phyloP scores from a whole-genome alignment of 2,888 invertebrate species.

The Syritta pipiens region DNA sequence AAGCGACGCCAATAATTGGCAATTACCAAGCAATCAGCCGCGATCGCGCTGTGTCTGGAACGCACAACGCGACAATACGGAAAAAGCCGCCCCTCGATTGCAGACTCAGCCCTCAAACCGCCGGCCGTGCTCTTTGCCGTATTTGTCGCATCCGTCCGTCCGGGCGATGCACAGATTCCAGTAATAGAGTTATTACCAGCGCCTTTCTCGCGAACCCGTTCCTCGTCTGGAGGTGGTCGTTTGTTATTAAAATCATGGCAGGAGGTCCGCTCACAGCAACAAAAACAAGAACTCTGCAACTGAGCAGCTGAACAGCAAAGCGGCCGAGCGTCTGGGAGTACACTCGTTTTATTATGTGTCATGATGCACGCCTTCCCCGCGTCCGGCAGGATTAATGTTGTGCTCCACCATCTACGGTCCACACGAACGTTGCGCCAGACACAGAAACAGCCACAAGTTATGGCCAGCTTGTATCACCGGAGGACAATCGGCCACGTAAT shows the following conservation, averaged over 20 bases:
- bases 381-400: conserved; percentile 51
- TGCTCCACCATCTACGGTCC: background rate
- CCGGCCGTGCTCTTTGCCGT: conserved; percentile 17
- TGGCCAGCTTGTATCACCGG: conserved; percentile 60
- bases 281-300: conserved; percentile 30
- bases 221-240: conserved; percentile 55
- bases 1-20: conserved; percentile 72
- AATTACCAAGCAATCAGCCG: conserved; percentile 71
- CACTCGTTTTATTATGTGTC: conserved; percentile 54
- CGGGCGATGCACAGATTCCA: conserved; percentile 45
- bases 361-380: conserved; percentile 44
- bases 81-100: conserved; percentile 50
- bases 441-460: conserved; percentile 36
- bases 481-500: conserved; percentile 55
- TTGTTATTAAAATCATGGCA: conserved; percentile 66
- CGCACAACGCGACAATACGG: conserved; percentile 63
- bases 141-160: conserved; percentile 57
- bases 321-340: background rate
- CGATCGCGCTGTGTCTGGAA: conserved; percentile 38
- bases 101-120: conserved; percentile 12
- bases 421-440: background rate
- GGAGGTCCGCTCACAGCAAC: conserved; percentile 45
- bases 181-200: conserved; percentile 64
- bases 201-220: conserved; percentile 49
- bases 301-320: no score